Percentiles rank a stretch among this genome's conserved stretches.
phyloP scores from a whole-genome alignment of 92 coral and sea anemone genomes.

The Chrysogorgia sp. region DNA sequence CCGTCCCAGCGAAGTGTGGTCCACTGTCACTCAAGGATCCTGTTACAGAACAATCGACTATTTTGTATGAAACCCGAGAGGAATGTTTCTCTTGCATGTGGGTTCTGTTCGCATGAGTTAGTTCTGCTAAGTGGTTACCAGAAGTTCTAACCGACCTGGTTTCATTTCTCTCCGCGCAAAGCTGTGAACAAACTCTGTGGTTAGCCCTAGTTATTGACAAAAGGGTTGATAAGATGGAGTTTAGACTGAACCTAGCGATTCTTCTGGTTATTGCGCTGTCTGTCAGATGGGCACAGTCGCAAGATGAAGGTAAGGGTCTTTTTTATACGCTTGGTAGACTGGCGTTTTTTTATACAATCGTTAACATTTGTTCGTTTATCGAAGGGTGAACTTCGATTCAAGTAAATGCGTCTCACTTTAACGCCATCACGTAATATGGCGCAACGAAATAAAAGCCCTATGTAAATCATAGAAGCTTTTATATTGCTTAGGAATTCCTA shows the following conservation, averaged over 20 bases:
- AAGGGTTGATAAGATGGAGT: conserved; percentile 99
- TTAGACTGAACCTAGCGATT: conserved; percentile 66
- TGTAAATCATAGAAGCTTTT: no score
- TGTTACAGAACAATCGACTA: conserved; percentile 55
- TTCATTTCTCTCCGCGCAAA: conserved; percentile 60
- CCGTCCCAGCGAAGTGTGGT: conserved; percentile 28
- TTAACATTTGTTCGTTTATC: no score
- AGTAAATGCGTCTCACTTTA: no score
- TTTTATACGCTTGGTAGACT: not conserved
- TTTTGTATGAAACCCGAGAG: conserved; percentile 85
- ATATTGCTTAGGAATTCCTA: no score
- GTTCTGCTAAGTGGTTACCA: conserved; percentile 70
- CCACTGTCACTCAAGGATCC: conserved; percentile 47
- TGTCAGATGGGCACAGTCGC: conserved; percentile 38
- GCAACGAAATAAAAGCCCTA: no score
- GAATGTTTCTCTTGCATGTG: conserved; percentile 52
- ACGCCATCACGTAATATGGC: no score
- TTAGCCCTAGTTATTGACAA: conserved; percentile 70
- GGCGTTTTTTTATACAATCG: not conserved
- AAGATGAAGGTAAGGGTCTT: conserved; percentile 31
- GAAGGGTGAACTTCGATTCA: no score
- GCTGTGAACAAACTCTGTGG: conserved; percentile 90
- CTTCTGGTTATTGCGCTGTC: conserved; percentile 59
- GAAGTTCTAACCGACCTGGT: conserved; percentile 48
- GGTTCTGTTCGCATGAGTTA: conserved; percentile 82